phyloP scores from a whole-genome alignment of 2,888 invertebrate genomes.

The Drosophila recens region DNA sequence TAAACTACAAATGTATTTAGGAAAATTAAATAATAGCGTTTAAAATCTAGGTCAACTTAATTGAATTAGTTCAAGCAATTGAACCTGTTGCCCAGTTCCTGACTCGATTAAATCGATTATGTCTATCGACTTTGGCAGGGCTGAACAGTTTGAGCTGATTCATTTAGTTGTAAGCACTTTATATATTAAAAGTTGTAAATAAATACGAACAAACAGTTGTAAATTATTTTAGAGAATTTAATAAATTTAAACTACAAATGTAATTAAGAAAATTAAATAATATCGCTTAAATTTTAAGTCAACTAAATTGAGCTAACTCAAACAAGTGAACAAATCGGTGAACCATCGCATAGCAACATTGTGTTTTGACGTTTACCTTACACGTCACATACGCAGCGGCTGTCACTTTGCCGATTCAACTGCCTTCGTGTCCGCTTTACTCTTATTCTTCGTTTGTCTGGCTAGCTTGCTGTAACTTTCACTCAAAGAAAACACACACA shows the following conservation, averaged over 20 bases:
- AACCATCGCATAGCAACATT: too few relatives aligned
- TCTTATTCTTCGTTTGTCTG: slow-evolving; percentile 57
- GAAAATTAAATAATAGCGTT: neutral
- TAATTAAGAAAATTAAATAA: neutral
- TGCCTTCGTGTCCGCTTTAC: slow-evolving; percentile 76
- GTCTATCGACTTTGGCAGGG: slow-evolving; percentile 22
- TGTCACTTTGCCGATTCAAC: slow-evolving; percentile 59
- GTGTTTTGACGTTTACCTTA: slow-evolving; percentile 67
- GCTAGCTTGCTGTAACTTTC: slow-evolving; percentile 54
- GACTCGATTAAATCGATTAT: slow-evolving; percentile 21
- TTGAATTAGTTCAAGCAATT: slow-evolving; percentile 14
- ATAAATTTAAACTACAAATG: neutral
- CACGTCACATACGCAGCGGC: slow-evolving; percentile 77
- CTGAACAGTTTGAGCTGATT: neutral
- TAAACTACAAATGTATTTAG: neutral
- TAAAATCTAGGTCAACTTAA: neutral
- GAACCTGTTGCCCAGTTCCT: slow-evolving; percentile 43
- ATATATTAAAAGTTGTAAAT: neutral
- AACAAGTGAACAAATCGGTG: neutral
- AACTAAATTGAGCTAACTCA: slow-evolving; percentile 13
- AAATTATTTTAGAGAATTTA: neutral
- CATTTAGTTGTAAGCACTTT: neutral
- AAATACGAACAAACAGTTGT: neutral
- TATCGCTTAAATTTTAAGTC: neutral
- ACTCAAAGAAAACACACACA: slow-evolving; percentile 48